Evolutionary conservation across 2,797 vertebrate genomes (phyloP).

Genomic region (Scomberomorus guttatus): DNA sequence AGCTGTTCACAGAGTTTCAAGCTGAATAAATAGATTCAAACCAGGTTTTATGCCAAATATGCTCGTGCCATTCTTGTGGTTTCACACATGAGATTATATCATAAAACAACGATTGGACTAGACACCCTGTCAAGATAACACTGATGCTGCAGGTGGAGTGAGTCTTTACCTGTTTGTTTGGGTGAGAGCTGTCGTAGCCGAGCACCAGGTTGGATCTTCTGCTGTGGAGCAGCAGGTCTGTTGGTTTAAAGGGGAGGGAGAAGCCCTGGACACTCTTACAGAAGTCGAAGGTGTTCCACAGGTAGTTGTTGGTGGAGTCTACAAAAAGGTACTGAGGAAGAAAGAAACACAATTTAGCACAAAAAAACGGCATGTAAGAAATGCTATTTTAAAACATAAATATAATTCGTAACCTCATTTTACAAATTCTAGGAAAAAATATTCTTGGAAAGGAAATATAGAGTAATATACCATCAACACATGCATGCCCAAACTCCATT

Average conservation of each 20-base stretch:
- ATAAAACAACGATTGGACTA: background rate
- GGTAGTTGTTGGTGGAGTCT: constrained; percentile 90
- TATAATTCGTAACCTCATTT: too few species aligned
- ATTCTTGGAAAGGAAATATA: too few species aligned
- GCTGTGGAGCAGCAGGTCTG: constrained; percentile 93
- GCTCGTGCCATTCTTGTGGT: background rate
- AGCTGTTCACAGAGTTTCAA: too few species aligned
- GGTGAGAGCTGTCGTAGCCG: constrained; percentile 94
- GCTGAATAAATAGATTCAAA: background rate
- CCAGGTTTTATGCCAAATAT: background rate
- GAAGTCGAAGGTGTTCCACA: constrained; percentile 97
- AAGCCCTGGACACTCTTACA: constrained; percentile 92
- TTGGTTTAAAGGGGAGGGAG: constrained; percentile 92
- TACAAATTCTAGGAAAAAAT: background rate
- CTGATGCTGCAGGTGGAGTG: background rate
- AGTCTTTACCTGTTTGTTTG: constrained; percentile 91
- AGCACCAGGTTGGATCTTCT: constrained; percentile 89
- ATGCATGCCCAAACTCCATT: background rate
- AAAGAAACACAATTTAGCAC: background rate
- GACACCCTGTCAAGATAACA: background rate
- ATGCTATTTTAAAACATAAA: too few species aligned
- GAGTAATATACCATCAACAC: background rate
- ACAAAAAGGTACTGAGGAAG: constrained; percentile 93
- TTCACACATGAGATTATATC: background rate
- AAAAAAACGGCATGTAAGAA: background rate